Percentiles rank a stretch among this genome's conserved stretches.
Conservation (phyloP, 2,113 vertebrate genomes). For the Steatornis caripensis region DNA sequence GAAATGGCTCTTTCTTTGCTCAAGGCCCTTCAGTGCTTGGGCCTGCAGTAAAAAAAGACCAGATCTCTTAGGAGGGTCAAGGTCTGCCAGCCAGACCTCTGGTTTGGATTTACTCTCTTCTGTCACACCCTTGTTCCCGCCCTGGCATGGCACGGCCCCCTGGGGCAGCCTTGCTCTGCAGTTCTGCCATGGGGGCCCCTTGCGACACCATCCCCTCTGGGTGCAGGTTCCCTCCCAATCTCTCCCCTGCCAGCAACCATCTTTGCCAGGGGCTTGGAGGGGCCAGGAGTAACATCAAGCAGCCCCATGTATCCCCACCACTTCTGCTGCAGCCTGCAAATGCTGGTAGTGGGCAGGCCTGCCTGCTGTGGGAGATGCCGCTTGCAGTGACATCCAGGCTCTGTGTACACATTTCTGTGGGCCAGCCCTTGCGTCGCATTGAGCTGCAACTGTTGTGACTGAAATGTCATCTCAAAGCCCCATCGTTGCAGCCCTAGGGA, state of each 20-base stretch:
- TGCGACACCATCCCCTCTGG: background rate
- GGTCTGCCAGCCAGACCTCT: background rate
- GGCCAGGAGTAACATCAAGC: accelerated
- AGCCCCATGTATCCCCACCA: background rate
- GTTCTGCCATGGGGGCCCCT: background rate
- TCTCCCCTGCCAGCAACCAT: background rate
- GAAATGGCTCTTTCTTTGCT: background rate
- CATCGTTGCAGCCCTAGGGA: background rate
- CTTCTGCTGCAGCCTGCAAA: background rate
- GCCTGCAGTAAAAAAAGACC: background rate
- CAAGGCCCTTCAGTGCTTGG: background rate
- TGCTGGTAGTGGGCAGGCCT: background rate
- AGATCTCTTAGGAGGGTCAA: background rate
- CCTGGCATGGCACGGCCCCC: accelerated
- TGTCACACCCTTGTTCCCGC: background rate
- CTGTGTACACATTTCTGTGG: background rate
- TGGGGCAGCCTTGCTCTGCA: accelerated
- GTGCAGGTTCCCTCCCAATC: background rate
- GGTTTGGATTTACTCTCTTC: constrained; percentile 11
- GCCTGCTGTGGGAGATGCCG: background rate
- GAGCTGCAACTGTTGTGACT: background rate
- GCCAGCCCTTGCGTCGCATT: accelerated
- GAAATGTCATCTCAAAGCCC: background rate
- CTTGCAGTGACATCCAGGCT: background rate
- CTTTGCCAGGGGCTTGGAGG: background rate